Evolutionary conservation across 2,888 invertebrate genomes (phyloP).

Genomic region (Flexamia atlantica): DNA sequence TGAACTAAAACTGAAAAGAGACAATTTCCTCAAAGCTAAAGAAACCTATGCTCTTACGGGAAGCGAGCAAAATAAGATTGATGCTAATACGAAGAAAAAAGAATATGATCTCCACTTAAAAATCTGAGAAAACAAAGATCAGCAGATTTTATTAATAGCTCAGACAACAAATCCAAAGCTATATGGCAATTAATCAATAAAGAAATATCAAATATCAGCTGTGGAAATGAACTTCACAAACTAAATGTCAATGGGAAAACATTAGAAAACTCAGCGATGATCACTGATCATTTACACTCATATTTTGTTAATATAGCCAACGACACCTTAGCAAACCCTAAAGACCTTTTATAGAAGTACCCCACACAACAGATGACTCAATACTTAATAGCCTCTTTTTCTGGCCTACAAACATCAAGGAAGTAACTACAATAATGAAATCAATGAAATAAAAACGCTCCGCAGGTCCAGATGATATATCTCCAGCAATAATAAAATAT

Average conservation of each 20-base stretch:
- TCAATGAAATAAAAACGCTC: background rate
- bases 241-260: background rate
- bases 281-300: conserved; percentile 15
- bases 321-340: background rate
- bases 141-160: too few relatives aligned
- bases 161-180: too few relatives aligned
- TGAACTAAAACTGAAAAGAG: conserved; percentile 20
- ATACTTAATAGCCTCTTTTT: conserved; percentile 4
- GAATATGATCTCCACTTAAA: too few relatives aligned
- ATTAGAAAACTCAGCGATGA: background rate
- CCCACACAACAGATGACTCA: background rate
- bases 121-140: too few relatives aligned
- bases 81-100: too few relatives aligned
- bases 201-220: conserved; percentile 10
- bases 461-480: conserved; percentile 11
- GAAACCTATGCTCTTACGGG: conserved; percentile 24
- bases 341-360: conserved; percentile 20
- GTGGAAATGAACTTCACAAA: conserved; percentile 20
- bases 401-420: background rate
- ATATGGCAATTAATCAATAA: conserved; percentile 20
- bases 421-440: too few relatives aligned
- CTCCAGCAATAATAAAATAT: conserved; percentile 34
- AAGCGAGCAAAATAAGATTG: conserved; percentile 33
- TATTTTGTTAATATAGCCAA: conserved; percentile 15
- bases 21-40: background rate